Conservation (phyloP, 2,888 invertebrate genomes). For the Dysmachus trigonus region DNA sequence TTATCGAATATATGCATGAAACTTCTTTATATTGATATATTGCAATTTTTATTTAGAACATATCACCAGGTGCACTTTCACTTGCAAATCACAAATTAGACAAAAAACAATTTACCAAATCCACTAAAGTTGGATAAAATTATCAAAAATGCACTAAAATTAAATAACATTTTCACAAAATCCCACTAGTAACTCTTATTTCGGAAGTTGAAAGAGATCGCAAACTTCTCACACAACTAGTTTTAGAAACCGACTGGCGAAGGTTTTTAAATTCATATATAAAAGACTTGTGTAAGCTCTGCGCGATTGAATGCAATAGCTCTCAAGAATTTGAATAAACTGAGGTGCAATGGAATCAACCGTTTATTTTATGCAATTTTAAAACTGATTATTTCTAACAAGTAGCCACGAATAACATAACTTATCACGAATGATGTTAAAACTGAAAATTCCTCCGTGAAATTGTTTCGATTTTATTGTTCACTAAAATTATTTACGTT, state of each 20-base stretch:
- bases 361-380: neutral
- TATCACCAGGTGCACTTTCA: neutral
- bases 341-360: neutral
- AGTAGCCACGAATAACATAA: neutral
- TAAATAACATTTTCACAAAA: neutral
- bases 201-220: neutral
- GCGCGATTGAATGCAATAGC: conserved; percentile 46
- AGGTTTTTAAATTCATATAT: neutral
- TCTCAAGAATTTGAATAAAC: neutral
- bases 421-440: neutral
- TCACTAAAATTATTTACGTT: neutral
- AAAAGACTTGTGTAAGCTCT: neutral
- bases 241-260: neutral
- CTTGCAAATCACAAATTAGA: neutral
- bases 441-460: neutral
- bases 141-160: neutral
- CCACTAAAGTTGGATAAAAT: neutral
- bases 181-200: neutral
- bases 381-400: neutral
- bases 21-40: neutral
- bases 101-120: neutral
- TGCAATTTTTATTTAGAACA: neutral
- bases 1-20: neutral
- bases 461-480: neutral
- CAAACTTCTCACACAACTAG: neutral